Base-by-base conservation (phyloP, 2,113 vertebrate genomes). In the Toxotes jaculatrix region DNA sequence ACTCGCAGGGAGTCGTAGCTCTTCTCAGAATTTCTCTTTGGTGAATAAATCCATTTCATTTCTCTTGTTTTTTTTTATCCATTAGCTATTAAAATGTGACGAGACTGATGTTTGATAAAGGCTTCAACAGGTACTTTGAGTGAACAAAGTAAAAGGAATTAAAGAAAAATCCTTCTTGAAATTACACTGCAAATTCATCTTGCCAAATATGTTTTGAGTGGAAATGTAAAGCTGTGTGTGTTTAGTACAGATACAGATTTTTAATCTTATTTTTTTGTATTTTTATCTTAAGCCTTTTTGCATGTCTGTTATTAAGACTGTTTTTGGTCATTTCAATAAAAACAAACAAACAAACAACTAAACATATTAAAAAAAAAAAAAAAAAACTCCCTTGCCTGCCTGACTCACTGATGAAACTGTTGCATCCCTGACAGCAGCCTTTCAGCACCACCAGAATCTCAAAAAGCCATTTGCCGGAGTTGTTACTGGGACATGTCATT, bases 371-470 rank as follows among this genome's bases (percentile, higher is more conserved):
- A 31, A n/a, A n/a, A n/a, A n/a, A n/a, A n/a, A n/a, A 78, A 21
- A 31, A 21, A 16, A 7, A 4, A 31, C 27, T 68, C 16, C 23
- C 10, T 65, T 43, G 40, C 31, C 59, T 65, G 67, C 56, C 40
- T 34, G 49, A 40, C n/a, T 57, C 40, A 31, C 55, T 79, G 81
- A 73, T 21, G 68, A 68, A 69, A 70, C 63, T 32, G 31, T 34
- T 72, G 27, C 38, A 42, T 66, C 66, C n/a, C 38, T 55, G 62
- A 60, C 49, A 53, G 47, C 67, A 57, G 27, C 21, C 12, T 51
- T 47, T 19, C 32, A 23, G 16, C 23, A 47, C 38, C 53, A 19
- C 10, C 38, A 45, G 53, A n/a, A 45, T 32, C 59, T 45, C 21
- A 51, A 43, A 23, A 63, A 11, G 27, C 51, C 7, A 70, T 72